A percentile compares a stretch with the other conserved stretches of the same genome.
Conservation (phyloP, 1,140 invertebrate species). For the Halyomorpha halys region DNA sequence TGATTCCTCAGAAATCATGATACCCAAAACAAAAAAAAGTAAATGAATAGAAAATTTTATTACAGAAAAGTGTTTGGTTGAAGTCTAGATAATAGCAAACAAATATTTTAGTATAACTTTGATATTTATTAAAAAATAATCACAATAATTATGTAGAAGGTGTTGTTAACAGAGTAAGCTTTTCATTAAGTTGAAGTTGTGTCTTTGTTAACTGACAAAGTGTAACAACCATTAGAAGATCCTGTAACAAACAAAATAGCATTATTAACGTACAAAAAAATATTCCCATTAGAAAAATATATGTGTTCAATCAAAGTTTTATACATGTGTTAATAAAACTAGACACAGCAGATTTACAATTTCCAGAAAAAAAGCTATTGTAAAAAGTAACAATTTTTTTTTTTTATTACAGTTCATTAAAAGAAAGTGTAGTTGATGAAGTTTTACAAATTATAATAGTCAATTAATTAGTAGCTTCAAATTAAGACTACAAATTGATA, state of each 20-base stretch:
- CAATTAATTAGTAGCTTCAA: too few species aligned
- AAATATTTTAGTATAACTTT: slow-evolving; percentile 2
- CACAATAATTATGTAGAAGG: slow-evolving; percentile 39
- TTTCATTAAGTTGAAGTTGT: slow-evolving; percentile 89
- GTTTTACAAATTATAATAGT: too few species aligned
- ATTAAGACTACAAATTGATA: too few species aligned
- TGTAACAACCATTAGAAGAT: slow-evolving; percentile 92
- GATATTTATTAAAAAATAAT: slow-evolving; percentile 13
- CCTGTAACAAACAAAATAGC: slow-evolving; percentile 42
- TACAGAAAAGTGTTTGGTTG: neutral
- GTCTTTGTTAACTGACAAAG: slow-evolving; percentile 92
- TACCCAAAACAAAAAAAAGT: neutral
- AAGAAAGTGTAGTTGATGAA: too few species aligned
- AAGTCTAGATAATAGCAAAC: neutral
- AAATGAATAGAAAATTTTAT: slow-evolving; percentile 2
- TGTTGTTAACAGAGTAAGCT: slow-evolving; percentile 69
- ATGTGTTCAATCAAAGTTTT: too few species aligned
- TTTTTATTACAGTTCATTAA: too few species aligned
- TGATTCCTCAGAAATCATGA: slow-evolving; percentile 23
- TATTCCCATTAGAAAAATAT: too few species aligned
- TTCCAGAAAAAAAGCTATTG: too few species aligned
- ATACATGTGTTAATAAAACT: too few species aligned
- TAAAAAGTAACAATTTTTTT: too few species aligned
- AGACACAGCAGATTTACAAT: too few species aligned
- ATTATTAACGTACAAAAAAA: neutral